These are phyloP conservation scores for Agrochola lota DNA, from an alignment of 2,888 invertebrate genomes.

Conservation along the genomic window DNA sequence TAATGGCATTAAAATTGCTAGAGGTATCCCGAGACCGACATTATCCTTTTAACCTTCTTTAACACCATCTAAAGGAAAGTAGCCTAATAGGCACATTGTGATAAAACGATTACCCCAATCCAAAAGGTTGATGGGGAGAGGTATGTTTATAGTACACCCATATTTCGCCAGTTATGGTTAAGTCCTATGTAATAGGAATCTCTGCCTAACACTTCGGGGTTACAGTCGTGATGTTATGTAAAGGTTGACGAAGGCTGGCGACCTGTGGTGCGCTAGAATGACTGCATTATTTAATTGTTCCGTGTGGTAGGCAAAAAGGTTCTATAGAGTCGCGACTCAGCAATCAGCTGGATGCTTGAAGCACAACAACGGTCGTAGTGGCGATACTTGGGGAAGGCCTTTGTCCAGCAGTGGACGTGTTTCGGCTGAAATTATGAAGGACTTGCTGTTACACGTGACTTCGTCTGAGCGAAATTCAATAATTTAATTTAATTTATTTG, in stretches of 20 bases:
- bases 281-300: no score
- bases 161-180: no score
- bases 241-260: not conserved
- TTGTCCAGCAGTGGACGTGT: not conserved
- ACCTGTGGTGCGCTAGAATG: no score
- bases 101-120: not conserved
- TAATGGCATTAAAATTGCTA: slow-evolving; percentile 34
- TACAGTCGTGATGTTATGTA: no score
- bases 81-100: not conserved
- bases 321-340: no score
- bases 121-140: not conserved
- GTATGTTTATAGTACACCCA: no score
- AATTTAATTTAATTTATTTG: no score
- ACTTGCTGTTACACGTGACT: no score
- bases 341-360: not conserved
- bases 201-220: no score
- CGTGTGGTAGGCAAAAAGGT: no score
- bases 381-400: not conserved
- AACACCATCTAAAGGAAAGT: not conserved
- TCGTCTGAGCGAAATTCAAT: no score
- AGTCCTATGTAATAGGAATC: no score
- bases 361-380: not conserved
- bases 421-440: not conserved
- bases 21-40: slow-evolving; percentile 29
- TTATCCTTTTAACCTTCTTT: not conserved